Conservation (phyloP, 2,113 vertebrate genomes). For the Eudyptes chrysolophus region DNA sequence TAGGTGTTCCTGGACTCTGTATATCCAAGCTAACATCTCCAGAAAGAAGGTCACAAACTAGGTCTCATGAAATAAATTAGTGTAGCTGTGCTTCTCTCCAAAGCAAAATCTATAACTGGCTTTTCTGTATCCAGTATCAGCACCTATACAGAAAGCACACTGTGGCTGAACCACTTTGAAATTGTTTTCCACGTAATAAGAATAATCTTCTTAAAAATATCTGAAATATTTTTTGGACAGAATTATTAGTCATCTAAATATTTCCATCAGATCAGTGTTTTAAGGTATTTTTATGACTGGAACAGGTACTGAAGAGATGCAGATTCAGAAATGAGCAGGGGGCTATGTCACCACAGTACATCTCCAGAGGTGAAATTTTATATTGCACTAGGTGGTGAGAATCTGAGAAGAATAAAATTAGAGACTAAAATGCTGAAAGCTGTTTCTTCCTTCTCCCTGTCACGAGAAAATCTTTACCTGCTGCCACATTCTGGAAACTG, state of each 20-base stretch:
- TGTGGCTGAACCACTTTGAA: background rate
- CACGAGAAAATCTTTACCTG: background rate
- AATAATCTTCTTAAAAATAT: slow-evolving; percentile 35
- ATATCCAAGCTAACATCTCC: background rate
- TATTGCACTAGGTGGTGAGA: background rate
- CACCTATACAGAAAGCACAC: background rate
- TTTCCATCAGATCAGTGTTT: slow-evolving; percentile 7
- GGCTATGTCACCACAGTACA: background rate
- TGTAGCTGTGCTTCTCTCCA: background rate
- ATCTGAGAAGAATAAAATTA: background rate
- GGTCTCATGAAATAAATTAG: background rate
- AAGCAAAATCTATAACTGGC: background rate
- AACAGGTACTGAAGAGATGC: background rate
- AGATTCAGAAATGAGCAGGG: background rate
- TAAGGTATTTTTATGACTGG: background rate
- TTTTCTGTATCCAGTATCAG: background rate
- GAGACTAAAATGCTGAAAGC: background rate
- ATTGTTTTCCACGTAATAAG: background rate
- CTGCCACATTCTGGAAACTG: background rate
- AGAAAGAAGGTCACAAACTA: background rate
- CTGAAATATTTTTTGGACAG: slow-evolving; percentile 40
- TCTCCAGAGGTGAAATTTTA: background rate
- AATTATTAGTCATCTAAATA: slow-evolving; percentile 46
- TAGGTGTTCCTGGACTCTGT: background rate
- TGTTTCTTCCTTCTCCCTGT: background rate